phyloP scores from a whole-genome alignment of 2,797 vertebrate species.

The Rhynchonycteris naso region DNA sequence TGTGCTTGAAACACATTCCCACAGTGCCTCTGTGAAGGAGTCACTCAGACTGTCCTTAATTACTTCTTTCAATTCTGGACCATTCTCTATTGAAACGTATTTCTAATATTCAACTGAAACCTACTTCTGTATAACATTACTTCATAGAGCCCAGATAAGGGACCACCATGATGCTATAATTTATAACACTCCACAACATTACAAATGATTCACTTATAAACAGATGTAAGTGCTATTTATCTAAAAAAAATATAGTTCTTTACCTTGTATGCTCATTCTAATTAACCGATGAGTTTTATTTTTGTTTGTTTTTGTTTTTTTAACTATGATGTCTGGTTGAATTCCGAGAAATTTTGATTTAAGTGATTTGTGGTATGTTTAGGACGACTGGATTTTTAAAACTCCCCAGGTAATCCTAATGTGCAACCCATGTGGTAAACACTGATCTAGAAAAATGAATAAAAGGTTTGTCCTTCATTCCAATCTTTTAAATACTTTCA shows the following conservation, averaged over 20 bases:
- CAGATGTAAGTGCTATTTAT: not conserved
- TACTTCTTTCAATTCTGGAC: not conserved
- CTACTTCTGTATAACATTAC: not conserved
- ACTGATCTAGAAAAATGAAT: slow-evolving; percentile 16
- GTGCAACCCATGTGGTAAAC: not conserved
- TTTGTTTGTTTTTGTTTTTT: not conserved
- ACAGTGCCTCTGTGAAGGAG: not conserved
- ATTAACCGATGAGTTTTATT: not conserved
- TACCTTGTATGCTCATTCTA: not conserved
- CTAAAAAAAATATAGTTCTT: not conserved
- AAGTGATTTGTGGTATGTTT: not conserved
- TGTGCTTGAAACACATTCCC: not conserved
- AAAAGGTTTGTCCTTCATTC: not conserved
- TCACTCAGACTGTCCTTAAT: not conserved
- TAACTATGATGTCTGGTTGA: not conserved
- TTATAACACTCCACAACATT: not conserved
- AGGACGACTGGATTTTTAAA: not conserved
- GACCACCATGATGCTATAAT: not conserved
- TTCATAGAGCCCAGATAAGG: not conserved
- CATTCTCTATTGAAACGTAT: not conserved
- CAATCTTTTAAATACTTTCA: not conserved
- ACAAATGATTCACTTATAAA: not conserved
- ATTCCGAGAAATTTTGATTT: slow-evolving; percentile 2
- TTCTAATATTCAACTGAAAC: not conserved
- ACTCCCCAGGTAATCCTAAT: not conserved